Evolutionary conservation across 1,140 invertebrate genomes (phyloP).

Genomic region (Vanessa tameamea): DNA sequence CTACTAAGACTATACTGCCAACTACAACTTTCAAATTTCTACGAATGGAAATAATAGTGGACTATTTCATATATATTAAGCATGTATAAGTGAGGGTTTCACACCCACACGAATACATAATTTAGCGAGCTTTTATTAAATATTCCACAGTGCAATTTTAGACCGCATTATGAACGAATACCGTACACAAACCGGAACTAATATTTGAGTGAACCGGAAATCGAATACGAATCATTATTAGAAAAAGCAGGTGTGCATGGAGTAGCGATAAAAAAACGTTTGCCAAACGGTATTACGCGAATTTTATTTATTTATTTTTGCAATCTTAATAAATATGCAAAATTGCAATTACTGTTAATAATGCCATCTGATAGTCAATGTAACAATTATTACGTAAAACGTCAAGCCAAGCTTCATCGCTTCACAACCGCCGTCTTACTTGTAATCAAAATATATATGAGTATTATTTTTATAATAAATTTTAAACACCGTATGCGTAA

Average conservation of each 20-base stretch:
- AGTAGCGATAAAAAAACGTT: neutral
- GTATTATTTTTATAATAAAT: too few relatives aligned
- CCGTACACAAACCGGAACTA: slow-evolving; percentile 26
- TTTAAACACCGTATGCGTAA: too few relatives aligned
- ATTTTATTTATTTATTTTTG: neutral
- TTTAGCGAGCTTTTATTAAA: slow-evolving; percentile 8
- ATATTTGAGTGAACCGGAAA: slow-evolving; percentile 33
- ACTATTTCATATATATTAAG: neutral
- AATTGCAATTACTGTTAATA: too few relatives aligned
- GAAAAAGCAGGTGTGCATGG: slow-evolving; percentile 33
- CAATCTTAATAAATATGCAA: too few relatives aligned
- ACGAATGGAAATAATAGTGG: neutral
- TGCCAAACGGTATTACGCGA: neutral
- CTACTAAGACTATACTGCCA: neutral
- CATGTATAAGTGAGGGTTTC: neutral
- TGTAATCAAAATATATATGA: too few relatives aligned
- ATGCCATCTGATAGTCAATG: too few relatives aligned
- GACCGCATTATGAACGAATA: slow-evolving; percentile 11
- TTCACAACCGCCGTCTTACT: too few relatives aligned
- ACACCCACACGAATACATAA: neutral
- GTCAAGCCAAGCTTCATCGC: too few relatives aligned
- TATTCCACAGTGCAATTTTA: slow-evolving; percentile 8
- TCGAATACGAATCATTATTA: slow-evolving; percentile 30
- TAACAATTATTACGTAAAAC: too few relatives aligned
- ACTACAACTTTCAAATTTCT: slow-evolving; percentile 6